Percentiles rank a stretch among this genome's conserved stretches.
phyloP scores from a whole-genome alignment of 1,140 invertebrate genomes.

The Saccostrea echinata region DNA sequence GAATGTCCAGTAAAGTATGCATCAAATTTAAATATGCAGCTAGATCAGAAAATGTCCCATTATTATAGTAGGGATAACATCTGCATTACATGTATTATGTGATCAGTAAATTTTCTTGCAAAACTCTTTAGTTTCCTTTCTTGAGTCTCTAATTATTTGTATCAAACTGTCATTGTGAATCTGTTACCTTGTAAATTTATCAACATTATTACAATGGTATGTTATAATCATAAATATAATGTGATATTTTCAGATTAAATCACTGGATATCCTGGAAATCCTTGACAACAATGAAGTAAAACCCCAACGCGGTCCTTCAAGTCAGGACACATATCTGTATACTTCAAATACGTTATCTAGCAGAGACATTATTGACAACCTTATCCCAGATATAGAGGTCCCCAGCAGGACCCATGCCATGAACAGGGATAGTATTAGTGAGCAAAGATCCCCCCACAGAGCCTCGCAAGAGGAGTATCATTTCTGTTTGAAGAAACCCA shows the following conservation, averaged over 20 bases:
- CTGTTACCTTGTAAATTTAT: too few relatives aligned
- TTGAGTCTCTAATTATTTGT: too few relatives aligned
- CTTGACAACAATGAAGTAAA: background rate
- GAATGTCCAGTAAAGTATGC: constrained; percentile 28
- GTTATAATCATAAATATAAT: background rate
- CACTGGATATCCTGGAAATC: constrained; percentile 19
- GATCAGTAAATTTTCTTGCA: too few relatives aligned
- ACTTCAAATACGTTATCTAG: background rate
- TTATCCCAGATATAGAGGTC: background rate
- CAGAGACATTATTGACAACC: constrained; percentile 22
- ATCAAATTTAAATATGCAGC: background rate
- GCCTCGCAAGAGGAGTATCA: constrained; percentile 13
- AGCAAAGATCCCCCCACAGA: background rate
- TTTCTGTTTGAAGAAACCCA: constrained; percentile 51
- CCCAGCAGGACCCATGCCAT: background rate
- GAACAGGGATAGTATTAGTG: background rate
- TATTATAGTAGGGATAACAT: too few relatives aligned
- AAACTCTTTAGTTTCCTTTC: too few relatives aligned
- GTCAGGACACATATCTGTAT: background rate
- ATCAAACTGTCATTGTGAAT: too few relatives aligned
- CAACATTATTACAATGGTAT: too few relatives aligned
- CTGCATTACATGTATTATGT: too few relatives aligned
- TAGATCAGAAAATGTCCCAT: too few relatives aligned
- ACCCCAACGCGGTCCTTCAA: background rate
- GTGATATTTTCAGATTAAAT: background rate